Percentiles rank a stretch among this genome's conserved stretches.
Conservation (phyloP, 2,888 invertebrate species). For the Aleiodes testaceus region DNA sequence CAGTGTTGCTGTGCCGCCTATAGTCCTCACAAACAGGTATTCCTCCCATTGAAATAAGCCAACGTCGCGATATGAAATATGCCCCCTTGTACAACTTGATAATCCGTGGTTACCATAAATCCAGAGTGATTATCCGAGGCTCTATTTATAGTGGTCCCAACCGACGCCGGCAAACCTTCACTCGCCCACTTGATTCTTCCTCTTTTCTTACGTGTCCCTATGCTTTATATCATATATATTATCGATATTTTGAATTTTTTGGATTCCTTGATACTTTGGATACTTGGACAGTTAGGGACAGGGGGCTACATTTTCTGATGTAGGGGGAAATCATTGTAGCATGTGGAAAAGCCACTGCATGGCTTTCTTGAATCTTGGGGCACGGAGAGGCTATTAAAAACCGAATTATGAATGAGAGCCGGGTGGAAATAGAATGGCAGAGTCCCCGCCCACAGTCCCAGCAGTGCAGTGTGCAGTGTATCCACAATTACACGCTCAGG, state of each 20-base stretch:
- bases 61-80: conserved; percentile 72
- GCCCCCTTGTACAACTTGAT: conserved; percentile 73
- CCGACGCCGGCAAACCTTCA: conserved; percentile 21
- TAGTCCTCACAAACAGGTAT: conserved; percentile 63
- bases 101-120: conserved; percentile 73
- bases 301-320: too few species aligned
- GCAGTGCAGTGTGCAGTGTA: conserved; percentile 39
- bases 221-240: conserved; percentile 35
- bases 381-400: conserved; percentile 68
- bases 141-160: conserved; percentile 68
- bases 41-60: conserved; percentile 70
- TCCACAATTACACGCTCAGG: conserved; percentile 40
- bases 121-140: conserved; percentile 72
- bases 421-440: conserved; percentile 71
- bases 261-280: too few species aligned
- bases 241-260: neutral
- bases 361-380: conserved; percentile 58
- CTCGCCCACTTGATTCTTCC: conserved; percentile 40
- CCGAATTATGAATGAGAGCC: conserved; percentile 72
- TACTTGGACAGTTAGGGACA: too few species aligned
- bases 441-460: conserved; percentile 65
- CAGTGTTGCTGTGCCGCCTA: conserved; percentile 25
- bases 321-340: conserved; percentile 14
- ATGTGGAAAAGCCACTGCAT: conserved; percentile 45
- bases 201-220: conserved; percentile 41